Conservation (phyloP, 2,888 invertebrate genomes). For the Oscheius sp. region DNA sequence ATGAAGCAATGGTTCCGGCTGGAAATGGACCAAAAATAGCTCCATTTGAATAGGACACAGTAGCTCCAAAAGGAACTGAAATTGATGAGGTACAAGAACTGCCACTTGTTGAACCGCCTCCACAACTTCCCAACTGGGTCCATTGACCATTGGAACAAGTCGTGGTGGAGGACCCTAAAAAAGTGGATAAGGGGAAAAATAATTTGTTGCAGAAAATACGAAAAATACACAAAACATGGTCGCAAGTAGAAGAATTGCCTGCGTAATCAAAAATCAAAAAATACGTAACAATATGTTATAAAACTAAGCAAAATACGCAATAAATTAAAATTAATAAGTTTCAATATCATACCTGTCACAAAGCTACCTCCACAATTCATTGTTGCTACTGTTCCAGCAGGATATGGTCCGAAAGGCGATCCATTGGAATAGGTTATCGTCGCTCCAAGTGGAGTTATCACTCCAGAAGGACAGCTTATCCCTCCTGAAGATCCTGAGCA, state of each 20-base stretch:
- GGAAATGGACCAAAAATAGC: not conserved
- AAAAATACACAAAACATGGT: not conserved
- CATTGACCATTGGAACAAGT: constrained; percentile 39
- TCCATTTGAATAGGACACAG: constrained; percentile 15
- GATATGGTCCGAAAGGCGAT: constrained; percentile 9
- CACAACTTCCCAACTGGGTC: constrained; percentile 42
- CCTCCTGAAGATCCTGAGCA: constrained; percentile 35
- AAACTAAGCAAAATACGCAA: too few species aligned
- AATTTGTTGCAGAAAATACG: not conserved
- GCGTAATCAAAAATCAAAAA: too few species aligned
- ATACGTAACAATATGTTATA: too few species aligned
- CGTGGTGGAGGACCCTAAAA: constrained; percentile 33
- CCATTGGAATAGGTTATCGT: constrained; percentile 36
- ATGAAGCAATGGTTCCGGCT: constrained; percentile 4
- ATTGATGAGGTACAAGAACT: constrained; percentile 25
- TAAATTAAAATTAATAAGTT: too few species aligned
- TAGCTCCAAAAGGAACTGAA: constrained; percentile 8
- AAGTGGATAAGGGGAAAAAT: not conserved
- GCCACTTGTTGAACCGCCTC: constrained; percentile 33
- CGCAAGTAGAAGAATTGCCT: too few species aligned
- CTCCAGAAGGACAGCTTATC: constrained; percentile 28
- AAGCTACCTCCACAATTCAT: constrained; percentile 35
- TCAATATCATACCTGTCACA: not conserved
- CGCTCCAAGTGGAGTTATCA: constrained; percentile 8
- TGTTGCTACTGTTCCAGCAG: constrained; percentile 51